A percentile compares a stretch with the other conserved stretches of the same genome.
These are phyloP conservation scores for Blennius ocellaris DNA, from an alignment of 2,113 vertebrate species.

Conservation along the genomic window DNA sequence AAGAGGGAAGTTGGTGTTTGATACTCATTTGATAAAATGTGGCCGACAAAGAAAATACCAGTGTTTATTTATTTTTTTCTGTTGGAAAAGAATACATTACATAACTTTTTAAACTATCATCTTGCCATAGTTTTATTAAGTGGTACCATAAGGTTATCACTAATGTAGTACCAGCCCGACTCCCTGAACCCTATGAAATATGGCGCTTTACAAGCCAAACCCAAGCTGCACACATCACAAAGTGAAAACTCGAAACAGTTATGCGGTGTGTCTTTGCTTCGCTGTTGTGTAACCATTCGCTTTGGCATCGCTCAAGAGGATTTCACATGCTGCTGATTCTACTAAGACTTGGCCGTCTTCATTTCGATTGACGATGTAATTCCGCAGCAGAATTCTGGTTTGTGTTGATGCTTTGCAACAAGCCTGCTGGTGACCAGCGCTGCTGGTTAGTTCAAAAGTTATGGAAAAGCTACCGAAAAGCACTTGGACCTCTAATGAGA, in stretches of 20 bases:
- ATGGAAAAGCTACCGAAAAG: conserved; percentile 65
- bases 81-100: conserved; percentile 16
- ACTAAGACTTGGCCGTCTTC: conserved; percentile 43
- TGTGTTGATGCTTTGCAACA: conserved; percentile 47
- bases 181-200: conserved; percentile 68
- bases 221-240: conserved; percentile 72
- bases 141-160: conserved; percentile 39
- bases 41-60: conserved; percentile 21
- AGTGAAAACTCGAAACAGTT: conserved; percentile 69
- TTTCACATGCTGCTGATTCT: conserved; percentile 50
- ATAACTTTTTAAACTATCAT: conserved; percentile 50
- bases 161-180: conserved; percentile 61
- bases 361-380: conserved; percentile 42
- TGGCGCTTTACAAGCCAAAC: conserved; percentile 66
- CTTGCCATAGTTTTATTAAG: conserved; percentile 51
- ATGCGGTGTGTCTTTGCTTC: conserved; percentile 45
- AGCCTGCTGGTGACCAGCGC: conserved; percentile 54
- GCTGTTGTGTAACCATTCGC: conserved; percentile 60
- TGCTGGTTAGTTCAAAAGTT: conserved; percentile 42
- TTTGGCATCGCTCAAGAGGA: conserved; percentile 52
- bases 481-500: conserved; percentile 49
- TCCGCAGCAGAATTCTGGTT: conserved; percentile 36
- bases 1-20: background rate
- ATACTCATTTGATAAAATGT: conserved; percentile 28
- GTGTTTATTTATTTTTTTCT: conserved; percentile 21